Base-by-base conservation (phyloP, 2,888 invertebrate species). In the Napeogenes inachia region DNA sequence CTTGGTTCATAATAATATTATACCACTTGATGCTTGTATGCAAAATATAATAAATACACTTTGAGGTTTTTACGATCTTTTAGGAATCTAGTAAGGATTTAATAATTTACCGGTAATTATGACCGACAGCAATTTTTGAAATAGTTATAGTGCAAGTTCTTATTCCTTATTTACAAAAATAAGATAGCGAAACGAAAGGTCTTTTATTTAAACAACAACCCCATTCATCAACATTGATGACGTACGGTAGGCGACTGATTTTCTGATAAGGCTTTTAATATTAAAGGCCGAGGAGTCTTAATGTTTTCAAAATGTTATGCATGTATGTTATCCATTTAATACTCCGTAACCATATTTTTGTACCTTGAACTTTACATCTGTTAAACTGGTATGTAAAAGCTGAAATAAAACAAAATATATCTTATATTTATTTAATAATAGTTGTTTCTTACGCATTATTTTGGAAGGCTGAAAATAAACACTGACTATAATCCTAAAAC, bases 151-250 rank as follows among this genome's bases (percentile, higher is more conserved):
- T 21, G 21, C 21, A 21, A 21, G 21, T 21, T 21, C 21, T 21
- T 21, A 21, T 21, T 21, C 21, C 21, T 21, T 21, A 21, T 21
- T 21, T 21, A 21, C 82, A 86, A 86, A 85, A 84, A 84, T n/a
- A 82, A 82, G 70, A 69, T 57, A 59, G 66, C 71, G 71, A 74
- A 70, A 72, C 73, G 71, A 78, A 74, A 75, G 72, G 78, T 71
- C 71, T 72, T 70, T 69, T 72, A 76, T 78, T 80, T 76, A 79
- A 81, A 79, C 72, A 78, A 62, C 60, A 62, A 54, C 13, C 30
- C 30, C 33, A 4, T 46, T 33, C 57, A 59, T 54, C 33, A 32
- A 54, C 10, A 12, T 59, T 56, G 33, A 57, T 59, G 13, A 50
- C 30, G 30, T 50, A 50, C 30, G 50, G 3, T 12, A 50, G 50